Percentiles rank a stretch among this genome's conserved stretches.
These are phyloP conservation scores for Nowickia ferox DNA, from an alignment of 2,888 invertebrate species.

Conservation along the genomic window DNA sequence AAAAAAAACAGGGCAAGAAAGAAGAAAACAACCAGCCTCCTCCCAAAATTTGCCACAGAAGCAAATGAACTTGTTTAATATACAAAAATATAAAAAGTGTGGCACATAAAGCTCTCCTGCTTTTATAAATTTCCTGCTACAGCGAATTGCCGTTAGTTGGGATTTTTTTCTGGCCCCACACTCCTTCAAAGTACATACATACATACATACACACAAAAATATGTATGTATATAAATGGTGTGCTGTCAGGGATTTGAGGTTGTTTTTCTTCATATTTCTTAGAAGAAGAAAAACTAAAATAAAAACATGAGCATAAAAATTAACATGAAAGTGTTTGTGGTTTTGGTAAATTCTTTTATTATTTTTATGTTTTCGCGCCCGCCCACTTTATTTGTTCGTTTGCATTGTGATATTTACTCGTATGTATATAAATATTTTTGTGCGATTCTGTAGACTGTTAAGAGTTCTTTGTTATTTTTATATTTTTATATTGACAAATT, in stretches of 20 bases:
- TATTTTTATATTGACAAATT: slow-evolving; percentile 51
- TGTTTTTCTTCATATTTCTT: not conserved
- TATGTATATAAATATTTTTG: not conserved
- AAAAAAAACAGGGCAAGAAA: not conserved
- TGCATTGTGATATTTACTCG: not conserved
- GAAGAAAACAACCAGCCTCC: not conserved
- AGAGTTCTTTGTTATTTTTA: slow-evolving; percentile 28
- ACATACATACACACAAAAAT: too few species aligned
- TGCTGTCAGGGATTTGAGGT: not conserved
- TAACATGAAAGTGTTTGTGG: not conserved
- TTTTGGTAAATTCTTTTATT: slow-evolving; percentile 21
- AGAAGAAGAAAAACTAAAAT: not conserved
- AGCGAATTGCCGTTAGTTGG: slow-evolving; percentile 1
- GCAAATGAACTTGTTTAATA: slow-evolving; percentile 51
- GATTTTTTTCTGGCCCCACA: not conserved
- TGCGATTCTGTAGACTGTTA: slow-evolving; percentile 57
- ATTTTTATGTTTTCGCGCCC: slow-evolving; percentile 19
- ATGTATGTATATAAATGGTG: not conserved
- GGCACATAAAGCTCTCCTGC: slow-evolving; percentile 24
- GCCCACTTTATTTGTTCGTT: slow-evolving; percentile 37
- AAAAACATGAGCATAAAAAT: not conserved
- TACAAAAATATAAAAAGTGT: not conserved
- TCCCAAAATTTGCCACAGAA: slow-evolving; percentile 17
- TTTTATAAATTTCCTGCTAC: not conserved
- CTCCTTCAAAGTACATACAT: not conserved